Conservation (phyloP, 2,888 invertebrate genomes). For the Epicampocera succincta region DNA sequence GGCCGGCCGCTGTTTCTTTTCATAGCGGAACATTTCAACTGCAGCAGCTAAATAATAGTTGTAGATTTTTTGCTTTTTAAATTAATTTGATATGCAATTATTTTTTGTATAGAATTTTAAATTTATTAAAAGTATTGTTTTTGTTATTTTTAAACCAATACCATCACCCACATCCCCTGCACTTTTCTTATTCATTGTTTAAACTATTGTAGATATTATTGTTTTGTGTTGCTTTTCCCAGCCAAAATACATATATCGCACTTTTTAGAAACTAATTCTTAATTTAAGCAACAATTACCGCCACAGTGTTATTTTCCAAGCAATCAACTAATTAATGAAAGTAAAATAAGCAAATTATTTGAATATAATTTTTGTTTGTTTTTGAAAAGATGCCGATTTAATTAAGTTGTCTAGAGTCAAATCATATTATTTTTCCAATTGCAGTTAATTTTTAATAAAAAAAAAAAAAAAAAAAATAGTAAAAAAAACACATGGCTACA, state of each 20-base stretch:
- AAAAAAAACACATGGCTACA: no score
- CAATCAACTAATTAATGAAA: conserved; percentile 12
- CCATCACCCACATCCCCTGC: conserved; percentile 36
- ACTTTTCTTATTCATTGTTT: conserved; percentile 1
- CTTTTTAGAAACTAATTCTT: conserved; percentile 18
- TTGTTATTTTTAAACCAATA: conserved; percentile 6
- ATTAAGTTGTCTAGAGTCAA: no score
- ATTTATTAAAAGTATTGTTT: neutral
- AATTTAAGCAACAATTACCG: no score
- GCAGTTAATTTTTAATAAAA: neutral
- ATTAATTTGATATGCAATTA: neutral
- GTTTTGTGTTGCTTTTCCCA: conserved; percentile 21
- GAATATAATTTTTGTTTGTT: no score
- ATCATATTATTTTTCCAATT: no score
- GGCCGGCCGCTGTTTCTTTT: no score
- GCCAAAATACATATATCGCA: conserved; percentile 26
- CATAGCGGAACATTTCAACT: no score
- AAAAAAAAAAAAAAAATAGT: neutral
- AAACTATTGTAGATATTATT: neutral
- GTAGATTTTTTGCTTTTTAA: neutral
- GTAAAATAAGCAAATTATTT: neutral
- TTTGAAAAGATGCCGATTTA: conserved; percentile 44
- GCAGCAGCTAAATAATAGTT: neutral
- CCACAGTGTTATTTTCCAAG: conserved; percentile 9
- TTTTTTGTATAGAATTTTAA: conserved; percentile 4